Evolutionary conservation across 2,113 vertebrate species (phyloP).

Genomic region (Alectura lathami): DNA sequence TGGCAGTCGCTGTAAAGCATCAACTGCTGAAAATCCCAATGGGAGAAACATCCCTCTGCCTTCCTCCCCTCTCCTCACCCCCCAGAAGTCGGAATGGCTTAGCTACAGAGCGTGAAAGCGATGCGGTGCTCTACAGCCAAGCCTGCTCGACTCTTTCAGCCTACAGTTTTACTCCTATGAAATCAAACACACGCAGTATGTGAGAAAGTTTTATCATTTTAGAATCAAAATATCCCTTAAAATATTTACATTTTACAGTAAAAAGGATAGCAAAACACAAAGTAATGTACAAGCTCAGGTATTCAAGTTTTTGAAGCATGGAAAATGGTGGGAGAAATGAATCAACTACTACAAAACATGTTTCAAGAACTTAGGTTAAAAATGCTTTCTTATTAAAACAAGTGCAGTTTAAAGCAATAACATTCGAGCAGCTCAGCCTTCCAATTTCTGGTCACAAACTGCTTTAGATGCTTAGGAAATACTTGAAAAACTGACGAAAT

Average conservation of each 20-base stretch:
- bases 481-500: slow-evolving; percentile 49
- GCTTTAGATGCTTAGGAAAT: slow-evolving; percentile 70
- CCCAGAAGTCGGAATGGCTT: not conserved
- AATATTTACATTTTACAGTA: slow-evolving; percentile 92
- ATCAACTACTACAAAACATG: slow-evolving; percentile 73
- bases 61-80: not conserved
- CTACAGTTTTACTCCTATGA: slow-evolving; percentile 64
- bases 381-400: slow-evolving; percentile 67
- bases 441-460: slow-evolving; percentile 69
- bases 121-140: not conserved
- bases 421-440: slow-evolving; percentile 64
- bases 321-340: slow-evolving; percentile 72
- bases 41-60: not conserved
- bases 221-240: slow-evolving; percentile 90
- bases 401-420: slow-evolving; percentile 73
- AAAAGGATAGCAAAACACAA: slow-evolving; percentile 88
- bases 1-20: not conserved
- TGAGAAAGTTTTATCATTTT: slow-evolving; percentile 85
- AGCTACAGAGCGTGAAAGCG: slow-evolving; percentile 13
- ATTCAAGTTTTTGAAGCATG: slow-evolving; percentile 83
- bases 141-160: slow-evolving; percentile 20
- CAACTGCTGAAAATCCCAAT: not conserved
- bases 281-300: slow-evolving; percentile 86
- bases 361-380: slow-evolving; percentile 65
- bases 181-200: slow-evolving; percentile 81